These are phyloP conservation scores for Archivesica marissinica DNA, from an alignment of 1,140 invertebrate species.

Conservation along the genomic window DNA sequence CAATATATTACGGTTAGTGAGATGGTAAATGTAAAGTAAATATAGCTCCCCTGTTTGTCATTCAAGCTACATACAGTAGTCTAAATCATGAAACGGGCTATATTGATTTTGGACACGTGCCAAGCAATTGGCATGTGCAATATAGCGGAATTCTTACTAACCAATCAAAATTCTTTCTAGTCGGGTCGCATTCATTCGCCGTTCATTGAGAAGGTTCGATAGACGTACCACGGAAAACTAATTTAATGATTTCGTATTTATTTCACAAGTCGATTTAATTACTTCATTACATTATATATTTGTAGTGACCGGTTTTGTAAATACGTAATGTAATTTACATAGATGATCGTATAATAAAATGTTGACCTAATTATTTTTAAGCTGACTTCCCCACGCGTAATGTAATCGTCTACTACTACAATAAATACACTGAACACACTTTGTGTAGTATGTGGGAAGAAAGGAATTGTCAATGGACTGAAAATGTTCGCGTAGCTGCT, in stretches of 20 bases:
- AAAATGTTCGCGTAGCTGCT: conserved; percentile 19
- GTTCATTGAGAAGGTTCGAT: background rate
- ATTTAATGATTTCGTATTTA: background rate
- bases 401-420: conserved; percentile 55
- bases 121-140: conserved; percentile 31
- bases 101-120: conserved; percentile 52
- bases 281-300: background rate
- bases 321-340: background rate
- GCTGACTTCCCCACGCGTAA: conserved; percentile 5
- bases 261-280: background rate
- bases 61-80: background rate
- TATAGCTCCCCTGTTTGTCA: background rate
- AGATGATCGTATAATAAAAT: background rate
- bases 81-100: conserved; percentile 49
- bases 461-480: conserved; percentile 55
- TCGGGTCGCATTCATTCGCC: background rate
- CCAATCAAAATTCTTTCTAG: conserved; percentile 36
- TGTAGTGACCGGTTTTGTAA: background rate
- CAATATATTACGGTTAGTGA: background rate
- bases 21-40: background rate
- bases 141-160: conserved; percentile 52
- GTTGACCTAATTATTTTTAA: conserved; percentile 38
- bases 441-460: conserved; percentile 52
- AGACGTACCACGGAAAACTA: background rate
- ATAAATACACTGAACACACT: conserved; percentile 55